A percentile compares a stretch with the other conserved stretches of the same genome.
These are phyloP conservation scores for Aporophyla lueneburgensis DNA, from an alignment of 2,888 invertebrate genomes.

Conservation along the genomic window DNA sequence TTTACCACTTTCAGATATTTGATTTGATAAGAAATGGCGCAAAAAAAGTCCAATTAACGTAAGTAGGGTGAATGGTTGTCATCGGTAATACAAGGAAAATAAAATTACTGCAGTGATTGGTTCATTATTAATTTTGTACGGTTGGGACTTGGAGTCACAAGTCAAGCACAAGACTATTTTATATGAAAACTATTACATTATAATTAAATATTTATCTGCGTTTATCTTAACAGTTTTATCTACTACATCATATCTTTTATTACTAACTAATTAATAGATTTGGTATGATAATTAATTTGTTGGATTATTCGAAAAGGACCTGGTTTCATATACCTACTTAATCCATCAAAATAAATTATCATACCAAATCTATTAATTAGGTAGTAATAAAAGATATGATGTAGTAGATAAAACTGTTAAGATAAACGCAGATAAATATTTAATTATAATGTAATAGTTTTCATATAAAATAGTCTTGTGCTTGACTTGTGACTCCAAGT, in stretches of 20 bases:
- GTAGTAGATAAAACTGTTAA: background rate
- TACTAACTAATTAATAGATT: background rate
- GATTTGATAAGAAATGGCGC: background rate
- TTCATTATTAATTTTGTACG: background rate
- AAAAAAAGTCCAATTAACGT: too few relatives aligned
- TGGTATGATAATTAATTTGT: background rate
- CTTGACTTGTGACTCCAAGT: background rate
- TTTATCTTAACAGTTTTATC: conserved; percentile 7
- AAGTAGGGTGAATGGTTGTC: background rate
- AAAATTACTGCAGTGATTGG: background rate
- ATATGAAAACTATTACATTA: background rate
- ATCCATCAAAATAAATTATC: background rate
- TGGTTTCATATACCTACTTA: background rate
- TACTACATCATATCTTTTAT: background rate
- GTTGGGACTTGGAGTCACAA: background rate
- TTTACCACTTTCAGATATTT: background rate
- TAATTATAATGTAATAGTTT: background rate
- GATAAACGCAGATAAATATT: conserved; percentile 1
- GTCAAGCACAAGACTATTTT: background rate
- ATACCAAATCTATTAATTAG: background rate
- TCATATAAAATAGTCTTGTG: background rate
- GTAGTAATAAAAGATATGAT: background rate
- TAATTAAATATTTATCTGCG: background rate
- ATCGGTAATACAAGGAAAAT: background rate
- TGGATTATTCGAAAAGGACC: background rate